Percentiles rank a stretch among this genome's conserved stretches.
phyloP scores from a whole-genome alignment of 2,797 vertebrate genomes.

The Trachurus trachurus region DNA sequence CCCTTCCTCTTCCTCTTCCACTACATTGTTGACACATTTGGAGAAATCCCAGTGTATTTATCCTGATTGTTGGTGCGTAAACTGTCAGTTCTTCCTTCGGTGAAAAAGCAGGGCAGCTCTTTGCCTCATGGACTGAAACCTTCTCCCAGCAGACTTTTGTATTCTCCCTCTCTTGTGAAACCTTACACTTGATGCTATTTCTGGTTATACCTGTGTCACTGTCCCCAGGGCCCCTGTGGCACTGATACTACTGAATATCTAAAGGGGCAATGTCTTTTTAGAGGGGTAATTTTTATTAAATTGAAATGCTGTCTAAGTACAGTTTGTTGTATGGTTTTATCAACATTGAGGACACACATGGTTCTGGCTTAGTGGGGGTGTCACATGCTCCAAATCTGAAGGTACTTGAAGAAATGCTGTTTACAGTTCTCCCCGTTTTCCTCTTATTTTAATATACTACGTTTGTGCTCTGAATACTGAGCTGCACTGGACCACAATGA shows the following conservation, averaged over 20 bases:
- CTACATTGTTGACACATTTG: slow-evolving; percentile 10
- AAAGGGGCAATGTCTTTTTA: background rate
- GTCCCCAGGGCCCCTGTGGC: slow-evolving; percentile 12
- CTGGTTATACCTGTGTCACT: slow-evolving; percentile 48
- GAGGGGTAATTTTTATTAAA: background rate
- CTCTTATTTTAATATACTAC: background rate
- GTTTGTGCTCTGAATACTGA: background rate
- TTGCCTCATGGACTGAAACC: slow-evolving; percentile 37
- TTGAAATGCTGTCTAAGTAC: background rate
- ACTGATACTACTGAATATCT: slow-evolving; percentile 23
- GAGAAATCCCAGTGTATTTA: slow-evolving; percentile 31
- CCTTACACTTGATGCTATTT: slow-evolving; percentile 47
- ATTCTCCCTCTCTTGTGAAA: slow-evolving; percentile 53
- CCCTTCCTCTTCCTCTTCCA: background rate
- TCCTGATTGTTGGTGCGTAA: slow-evolving; percentile 36
- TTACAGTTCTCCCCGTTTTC: background rate
- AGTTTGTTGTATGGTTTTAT: slow-evolving; percentile 24
- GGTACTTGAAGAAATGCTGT: background rate
- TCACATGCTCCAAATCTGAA: too few relatives aligned
- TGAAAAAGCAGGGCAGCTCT: slow-evolving; percentile 47
- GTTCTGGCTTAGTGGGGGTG: too few relatives aligned
- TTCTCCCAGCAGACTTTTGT: slow-evolving; percentile 24
- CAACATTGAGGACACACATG: background rate
- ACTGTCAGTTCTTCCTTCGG: slow-evolving; percentile 12
- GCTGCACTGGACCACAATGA: background rate